Base-by-base conservation (phyloP, 2,113 vertebrate genomes). In the Melozone crissalis region DNA sequence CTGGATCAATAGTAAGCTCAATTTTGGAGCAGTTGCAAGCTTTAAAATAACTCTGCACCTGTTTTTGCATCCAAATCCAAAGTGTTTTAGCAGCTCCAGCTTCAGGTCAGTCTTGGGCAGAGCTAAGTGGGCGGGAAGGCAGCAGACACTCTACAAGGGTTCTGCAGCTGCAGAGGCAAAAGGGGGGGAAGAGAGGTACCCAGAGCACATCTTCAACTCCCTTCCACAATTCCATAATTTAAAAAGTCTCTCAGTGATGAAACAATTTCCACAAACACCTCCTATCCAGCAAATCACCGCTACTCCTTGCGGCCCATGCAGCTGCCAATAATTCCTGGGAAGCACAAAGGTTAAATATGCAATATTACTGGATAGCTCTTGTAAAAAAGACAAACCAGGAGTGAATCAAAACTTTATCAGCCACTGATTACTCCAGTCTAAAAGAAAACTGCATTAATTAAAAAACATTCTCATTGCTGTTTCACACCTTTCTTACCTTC, bases 351-450 rank as follows among this genome's bases (percentile, higher is more conserved):
- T 54, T 90, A 93, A 63, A 90, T 83, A 46, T 62, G 49, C 72
- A 83, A 41, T 31, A 47, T 39, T 86, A 84, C 3, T 65, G 71
- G 49, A 63, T 23, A 77, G 63, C 14, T 85, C 73, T 77, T 47
- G 58, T 81, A 67, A 94, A 94, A 84, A 69, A 67, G 55, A 95
- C 43, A 91, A 47, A 28, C 13, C 3, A 4, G 10, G 20, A 84
- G 49, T 62, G 59, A 92, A 93, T 81, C 95, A 83, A 8, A 49
- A 57, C 65, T 89, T 80, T 94, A 88, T 82, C 69, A 90, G 61
- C 30, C 24, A 71, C 23, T 8, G 5, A 49, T 75, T 89, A 71
- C 15, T 15, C 24, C 49, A 78, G 30, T 15, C 77, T 74, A 14
- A 15, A 87, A 46, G 58, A 71, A 91, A 88, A 66, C 5, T 26